Base-by-base conservation (phyloP, 1,140 invertebrate species). In the Habropoda laboriosa region DNA sequence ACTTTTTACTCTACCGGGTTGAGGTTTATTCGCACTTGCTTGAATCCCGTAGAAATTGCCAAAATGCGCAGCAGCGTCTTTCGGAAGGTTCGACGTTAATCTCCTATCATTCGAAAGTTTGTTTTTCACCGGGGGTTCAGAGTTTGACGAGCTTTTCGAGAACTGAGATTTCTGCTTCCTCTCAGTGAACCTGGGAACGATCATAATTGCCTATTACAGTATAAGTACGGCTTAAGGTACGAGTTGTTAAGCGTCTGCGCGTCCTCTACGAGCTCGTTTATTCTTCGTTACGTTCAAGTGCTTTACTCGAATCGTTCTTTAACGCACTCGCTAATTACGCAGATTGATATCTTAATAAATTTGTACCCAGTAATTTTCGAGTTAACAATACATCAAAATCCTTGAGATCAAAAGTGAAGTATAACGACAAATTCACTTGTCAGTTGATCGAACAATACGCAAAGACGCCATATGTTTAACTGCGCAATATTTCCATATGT, bases 21-120 rank as follows among this genome's bases (percentile, higher is more conserved):
- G 53, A 7, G 67, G 38, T 42, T 51, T 60, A 1, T 40, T 61
- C 12, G 32, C 18, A 3, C 2, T 30, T 13, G 68, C 51, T n/a
- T n/a, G 35, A 16, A 83, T 49, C 5, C 57, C 67, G 49, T 88
- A 89, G 61, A 88, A 89, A 53, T 73, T 82, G 24, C 85, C 88
- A 70, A 89, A 88, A 70, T 88, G 85, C 7, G 81, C 83, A 1
- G 88, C 86, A 8, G 76, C 73, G 47, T 89, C 61, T 51, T 70
- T 32, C 47, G 71, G 68, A 12, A 71, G 68, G 1, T 40, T 57
- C 16, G 68, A 40, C 1, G n/a, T n/a, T 40, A 57, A 10, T 21
- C 38, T 57, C 5, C 3, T 21, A 12, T 57, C 38, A 3, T 57
- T 71, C 0, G 35, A 4, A n/a, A 5, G 10, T 18, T 71, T 68